These are phyloP conservation scores for Myotis davidii DNA, from an alignment of 2,113 vertebrate species.

Conservation along the genomic window DNA sequence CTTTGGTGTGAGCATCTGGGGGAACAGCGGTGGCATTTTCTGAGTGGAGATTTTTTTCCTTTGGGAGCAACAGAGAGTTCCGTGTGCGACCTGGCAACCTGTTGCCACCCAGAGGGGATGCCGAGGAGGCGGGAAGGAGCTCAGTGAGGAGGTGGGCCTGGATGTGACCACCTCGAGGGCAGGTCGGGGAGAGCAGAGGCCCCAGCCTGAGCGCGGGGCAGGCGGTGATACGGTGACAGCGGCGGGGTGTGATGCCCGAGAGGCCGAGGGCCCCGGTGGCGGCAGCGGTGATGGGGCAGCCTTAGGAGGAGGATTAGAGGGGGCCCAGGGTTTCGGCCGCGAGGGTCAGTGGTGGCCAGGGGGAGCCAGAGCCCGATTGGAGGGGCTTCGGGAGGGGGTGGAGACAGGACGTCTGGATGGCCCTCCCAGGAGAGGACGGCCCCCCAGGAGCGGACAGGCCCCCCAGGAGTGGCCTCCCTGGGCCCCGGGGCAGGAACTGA, in stretches of 20 bases:
- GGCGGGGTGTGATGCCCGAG: neutral
- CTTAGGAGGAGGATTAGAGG: neutral
- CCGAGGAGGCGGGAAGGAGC: neutral
- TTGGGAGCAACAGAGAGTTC: neutral
- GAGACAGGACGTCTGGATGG: neutral
- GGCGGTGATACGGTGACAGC: neutral
- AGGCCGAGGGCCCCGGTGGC: neutral
- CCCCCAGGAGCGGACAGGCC: neutral
- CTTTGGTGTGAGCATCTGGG: neutral
- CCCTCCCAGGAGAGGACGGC: neutral
- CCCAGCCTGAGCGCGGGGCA: neutral
- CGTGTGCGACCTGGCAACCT: neutral
- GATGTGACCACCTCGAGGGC: neutral
- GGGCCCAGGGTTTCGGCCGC: neutral
- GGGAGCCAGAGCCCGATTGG: neutral
- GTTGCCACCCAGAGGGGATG: accelerated
- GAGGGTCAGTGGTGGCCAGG: too few species aligned
- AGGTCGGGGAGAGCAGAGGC: neutral
- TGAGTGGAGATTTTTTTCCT: neutral
- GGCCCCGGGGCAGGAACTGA: neutral
- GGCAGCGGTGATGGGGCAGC: accelerated
- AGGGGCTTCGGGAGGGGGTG: neutral
- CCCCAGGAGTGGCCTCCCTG: neutral
- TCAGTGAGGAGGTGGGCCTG: too few species aligned
- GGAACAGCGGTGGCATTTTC: neutral